Evolutionary conservation across 2,797 vertebrate species (phyloP), one percentile per base, ranked within the genome.

Genomic region (Coregonus suidteri): DNA sequence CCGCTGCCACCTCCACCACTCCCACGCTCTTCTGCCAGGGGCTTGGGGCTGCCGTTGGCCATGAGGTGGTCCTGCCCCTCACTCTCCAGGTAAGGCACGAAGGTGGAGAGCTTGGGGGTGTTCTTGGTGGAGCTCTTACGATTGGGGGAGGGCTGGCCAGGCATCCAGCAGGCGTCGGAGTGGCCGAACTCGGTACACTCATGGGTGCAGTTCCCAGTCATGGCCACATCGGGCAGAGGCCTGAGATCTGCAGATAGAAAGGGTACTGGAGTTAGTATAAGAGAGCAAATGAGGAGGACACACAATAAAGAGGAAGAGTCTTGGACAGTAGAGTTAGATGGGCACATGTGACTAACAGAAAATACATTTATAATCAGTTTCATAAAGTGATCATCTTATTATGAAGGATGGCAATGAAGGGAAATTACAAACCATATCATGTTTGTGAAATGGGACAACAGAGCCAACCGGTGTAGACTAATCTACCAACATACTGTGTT

Each of bases 61-160:
- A 94, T 88, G 81, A 95, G 95, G 88, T 95, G 95, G 91, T 98
- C 97, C 92, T 96, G 96, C 83, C 95, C 96, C 84, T 96, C 97
- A 93, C 95, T 95, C 93, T 99, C 98, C 95, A 97, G 97, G 95
- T 98, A 99, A 99, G 98, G 97, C 98, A 99, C 97, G 86, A 99
- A 99, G 94, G 98, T 99, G 94, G 98, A 98, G 89, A 99, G 97
- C 94, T 95, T 96, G 90, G 98, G 95, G 90, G 95, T 92, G 41
- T 93, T 96, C 94, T 97, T 97, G 93, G 95, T 97, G 93, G 95
- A 78, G 66, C 78, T 92, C 93, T 96, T 96, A 94, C 93, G 96
- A 91, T 92, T 96, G 80, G 97, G 98, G 84, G 97, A 99, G 6
- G 97, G 96, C 91, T 98, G 96, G 74, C 98, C 97, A 0, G 98